Evolutionary conservation across 2,888 invertebrate genomes (phyloP).

Genomic region (Eumacrocentrus americanus): DNA sequence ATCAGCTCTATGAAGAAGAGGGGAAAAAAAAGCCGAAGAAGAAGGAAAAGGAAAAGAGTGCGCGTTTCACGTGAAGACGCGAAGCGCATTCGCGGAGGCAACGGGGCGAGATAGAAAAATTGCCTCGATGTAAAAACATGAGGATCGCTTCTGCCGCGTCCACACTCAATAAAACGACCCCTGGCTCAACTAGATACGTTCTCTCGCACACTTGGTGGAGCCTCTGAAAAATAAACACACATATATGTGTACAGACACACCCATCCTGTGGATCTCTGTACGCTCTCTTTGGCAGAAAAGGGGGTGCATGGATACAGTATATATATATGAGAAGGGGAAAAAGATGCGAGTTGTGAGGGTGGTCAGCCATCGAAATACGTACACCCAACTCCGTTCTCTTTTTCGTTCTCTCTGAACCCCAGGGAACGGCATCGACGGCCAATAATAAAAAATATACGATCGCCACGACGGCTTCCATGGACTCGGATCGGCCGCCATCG

Average conservation of each 20-base stretch:
- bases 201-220: too few relatives aligned
- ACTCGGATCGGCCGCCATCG: constrained; percentile 39
- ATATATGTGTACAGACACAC: constrained; percentile 30
- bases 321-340: constrained; percentile 22
- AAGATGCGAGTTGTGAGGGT: constrained; percentile 16
- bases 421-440: constrained; percentile 47
- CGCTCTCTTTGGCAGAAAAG: too few relatives aligned
- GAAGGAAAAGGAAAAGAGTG: constrained; percentile 6
- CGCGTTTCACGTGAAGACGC: constrained; percentile 29
- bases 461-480: constrained; percentile 42
- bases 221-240: constrained; percentile 31
- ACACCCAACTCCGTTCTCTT: constrained; percentile 29
- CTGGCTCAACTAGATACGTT: constrained; percentile 21
- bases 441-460: constrained; percentile 61
- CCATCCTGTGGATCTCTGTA: too few relatives aligned
- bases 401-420: constrained; percentile 30
- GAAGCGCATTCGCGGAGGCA: constrained; percentile 50
- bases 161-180: constrained; percentile 58
- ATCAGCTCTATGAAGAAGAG: constrained; percentile 20
- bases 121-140: constrained; percentile 62
- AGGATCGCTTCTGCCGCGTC: constrained; percentile 56
- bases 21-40: constrained; percentile 11
- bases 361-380: neutral
- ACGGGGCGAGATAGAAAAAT: constrained; percentile 60
- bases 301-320: constrained; percentile 19